These are phyloP conservation scores for Corvus cornix DNA, from an alignment of 2,113 vertebrate genomes.

Conservation along the genomic window DNA sequence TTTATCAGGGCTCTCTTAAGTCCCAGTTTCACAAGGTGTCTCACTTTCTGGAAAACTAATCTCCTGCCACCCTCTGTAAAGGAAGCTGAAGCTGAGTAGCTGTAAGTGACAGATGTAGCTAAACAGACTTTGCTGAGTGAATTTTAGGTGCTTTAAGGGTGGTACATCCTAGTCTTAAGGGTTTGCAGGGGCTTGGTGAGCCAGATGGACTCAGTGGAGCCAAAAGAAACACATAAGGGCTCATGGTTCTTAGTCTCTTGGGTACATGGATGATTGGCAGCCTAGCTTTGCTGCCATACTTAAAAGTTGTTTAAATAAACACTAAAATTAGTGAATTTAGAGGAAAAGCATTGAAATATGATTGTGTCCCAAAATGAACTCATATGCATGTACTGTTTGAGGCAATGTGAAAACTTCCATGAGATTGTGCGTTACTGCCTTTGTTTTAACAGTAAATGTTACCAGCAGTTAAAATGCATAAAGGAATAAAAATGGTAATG, in stretches of 20 bases:
- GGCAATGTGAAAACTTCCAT: background rate
- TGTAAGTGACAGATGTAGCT: background rate
- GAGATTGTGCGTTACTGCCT: background rate
- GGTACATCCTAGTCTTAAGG: background rate
- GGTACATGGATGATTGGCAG: background rate
- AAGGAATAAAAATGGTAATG: background rate
- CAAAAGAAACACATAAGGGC: background rate
- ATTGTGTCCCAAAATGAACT: background rate
- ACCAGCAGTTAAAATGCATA: background rate
- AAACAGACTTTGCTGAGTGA: background rate
- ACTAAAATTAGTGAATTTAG: background rate
- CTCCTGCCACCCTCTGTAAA: background rate
- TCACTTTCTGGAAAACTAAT: accelerated
- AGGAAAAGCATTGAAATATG: background rate
- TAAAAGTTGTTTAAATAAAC: background rate
- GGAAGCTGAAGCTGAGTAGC: background rate
- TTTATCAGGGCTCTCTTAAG: background rate
- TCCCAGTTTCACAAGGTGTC: background rate
- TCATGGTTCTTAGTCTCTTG: background rate
- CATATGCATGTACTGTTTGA: background rate
- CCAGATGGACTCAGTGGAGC: background rate
- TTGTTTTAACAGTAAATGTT: background rate
- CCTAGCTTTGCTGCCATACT: background rate
- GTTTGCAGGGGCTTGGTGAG: background rate
- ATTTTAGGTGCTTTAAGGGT: background rate